These are phyloP conservation scores for Zeuzera pyrina DNA, from an alignment of 2,888 invertebrate species.

Conservation along the genomic window DNA sequence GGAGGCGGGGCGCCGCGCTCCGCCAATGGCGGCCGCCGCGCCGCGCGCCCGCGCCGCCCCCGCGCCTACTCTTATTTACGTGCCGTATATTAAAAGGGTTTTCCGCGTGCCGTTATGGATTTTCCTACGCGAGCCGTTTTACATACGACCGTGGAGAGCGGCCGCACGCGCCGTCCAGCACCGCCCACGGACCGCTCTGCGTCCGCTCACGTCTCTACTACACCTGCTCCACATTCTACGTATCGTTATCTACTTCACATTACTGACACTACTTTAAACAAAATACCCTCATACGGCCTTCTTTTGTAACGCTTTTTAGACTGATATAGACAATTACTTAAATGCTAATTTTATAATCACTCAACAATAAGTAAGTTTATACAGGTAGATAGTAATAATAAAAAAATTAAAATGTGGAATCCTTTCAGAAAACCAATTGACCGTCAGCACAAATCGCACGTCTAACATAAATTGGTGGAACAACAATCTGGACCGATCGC, in stretches of 20 bases:
- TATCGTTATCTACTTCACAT: constrained; percentile 11
- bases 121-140: constrained; percentile 55
- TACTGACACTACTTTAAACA: neutral
- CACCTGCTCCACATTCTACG: constrained; percentile 5
- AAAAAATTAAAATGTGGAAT: too few relatives aligned
- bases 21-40: constrained; percentile 28
- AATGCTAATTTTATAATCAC: too few relatives aligned
- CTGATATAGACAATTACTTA: too few relatives aligned
- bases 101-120: constrained; percentile 71
- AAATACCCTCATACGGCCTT: too few relatives aligned
- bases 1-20: constrained; percentile 47
- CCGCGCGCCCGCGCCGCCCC: constrained; percentile 25
- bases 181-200: constrained; percentile 13
- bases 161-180: constrained; percentile 12
- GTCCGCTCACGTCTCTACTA: constrained; percentile 6
- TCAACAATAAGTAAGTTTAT: too few relatives aligned
- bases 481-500: too few relatives aligned
- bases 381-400: too few relatives aligned
- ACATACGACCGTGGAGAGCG: too few relatives aligned
- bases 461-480: too few relatives aligned
- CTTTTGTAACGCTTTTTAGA: too few relatives aligned
- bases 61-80: constrained; percentile 58
- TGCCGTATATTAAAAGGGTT: constrained; percentile 73
- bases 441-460: too few relatives aligned
- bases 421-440: too few relatives aligned